Conservation (phyloP, 2,888 invertebrate species). For the Tetragnatha montana region DNA sequence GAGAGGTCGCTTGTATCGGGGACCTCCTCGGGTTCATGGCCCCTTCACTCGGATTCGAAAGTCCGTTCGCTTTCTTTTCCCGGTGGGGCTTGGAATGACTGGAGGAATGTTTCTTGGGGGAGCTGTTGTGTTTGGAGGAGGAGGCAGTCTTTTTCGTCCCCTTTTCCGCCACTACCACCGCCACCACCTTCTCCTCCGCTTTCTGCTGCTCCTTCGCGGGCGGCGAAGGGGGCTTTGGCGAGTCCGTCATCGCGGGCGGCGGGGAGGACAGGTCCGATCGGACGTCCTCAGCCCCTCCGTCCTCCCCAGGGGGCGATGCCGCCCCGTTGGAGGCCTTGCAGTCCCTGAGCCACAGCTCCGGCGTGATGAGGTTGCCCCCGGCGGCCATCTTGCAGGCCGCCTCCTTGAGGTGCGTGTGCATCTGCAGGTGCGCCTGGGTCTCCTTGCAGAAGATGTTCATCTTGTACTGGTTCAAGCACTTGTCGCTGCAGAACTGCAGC, state of each 20-base stretch:
- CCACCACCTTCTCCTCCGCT: constrained; percentile 41
- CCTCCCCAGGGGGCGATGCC: constrained; percentile 39
- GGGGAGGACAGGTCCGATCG: constrained; percentile 59
- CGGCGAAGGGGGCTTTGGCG: constrained; percentile 35
- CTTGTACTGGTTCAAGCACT: constrained; percentile 96
- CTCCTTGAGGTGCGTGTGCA: constrained; percentile 83
- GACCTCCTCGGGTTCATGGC: constrained; percentile 41
- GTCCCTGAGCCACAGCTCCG: constrained; percentile 91
- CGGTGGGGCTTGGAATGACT: constrained; percentile 39
- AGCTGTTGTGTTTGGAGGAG: constrained; percentile 27
- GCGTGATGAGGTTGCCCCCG: constrained; percentile 83
- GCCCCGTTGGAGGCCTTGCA: constrained; percentile 77
- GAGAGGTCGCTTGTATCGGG: constrained; percentile 60
- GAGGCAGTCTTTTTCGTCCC: constrained; percentile 16
- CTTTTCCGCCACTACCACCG: constrained; percentile 30
- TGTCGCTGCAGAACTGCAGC: constrained; percentile 91
- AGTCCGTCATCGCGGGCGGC: constrained; percentile 28
- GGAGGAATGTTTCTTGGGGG: constrained; percentile 42
- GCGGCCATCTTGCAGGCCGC: constrained; percentile 72
- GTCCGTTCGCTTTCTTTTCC: constrained; percentile 41
- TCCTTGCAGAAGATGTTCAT: constrained; percentile 97
- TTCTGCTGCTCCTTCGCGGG: constrained; percentile 23
- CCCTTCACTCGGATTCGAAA: not conserved
- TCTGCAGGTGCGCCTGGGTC: constrained; percentile 92
- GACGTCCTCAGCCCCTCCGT: constrained; percentile 52